Evolutionary conservation across 2,888 invertebrate species (phyloP), one percentile per base, ranked within the genome.

Genomic region (Anticlea derivata): DNA sequence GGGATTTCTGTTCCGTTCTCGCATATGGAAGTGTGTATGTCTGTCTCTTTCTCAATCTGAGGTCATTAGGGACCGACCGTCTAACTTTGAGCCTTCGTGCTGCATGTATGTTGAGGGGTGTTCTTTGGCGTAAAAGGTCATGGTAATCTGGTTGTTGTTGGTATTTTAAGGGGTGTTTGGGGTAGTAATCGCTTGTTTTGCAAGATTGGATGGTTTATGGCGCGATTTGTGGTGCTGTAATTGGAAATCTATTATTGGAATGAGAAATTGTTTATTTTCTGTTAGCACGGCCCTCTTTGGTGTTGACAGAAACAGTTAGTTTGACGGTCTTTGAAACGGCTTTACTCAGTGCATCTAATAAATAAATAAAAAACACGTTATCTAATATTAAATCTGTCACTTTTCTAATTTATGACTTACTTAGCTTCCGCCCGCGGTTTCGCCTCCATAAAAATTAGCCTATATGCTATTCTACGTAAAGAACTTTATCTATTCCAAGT

Each of bases 31-130:
- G 20, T 11, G 39, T 70, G 66, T 70, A 66, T 51, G 23, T 45
- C 58, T 46, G 54, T 79, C 80, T 60, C 78, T 48, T 61, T 83
- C 66, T 50, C 76, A 83, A 79, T 81, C 73, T 68, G 57, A 79
- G 69, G 68, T 74, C 71, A 77, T 79, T 77, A 76, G 54, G 10
- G 27, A n/a, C 1, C 1, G 45, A 33, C 61, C 56, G 60, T 49
- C 17, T 7, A 33, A 38, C 1, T 10, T 29, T 24, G 58, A 58
- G 26, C 60, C 43, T 11, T 37, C 27, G 29, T 34, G 6, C 10
- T 31, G 6, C 31, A 35, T 20, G 45, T 11, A 10, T 10, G 39
- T 38, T 41, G 17, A 12, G 10, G 11, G 31, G 6, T 41, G 6
- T 20, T 13, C 27, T 50, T 35, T 47, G 29, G 12, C 6, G 26